Evolutionary conservation across 2,113 vertebrate species (phyloP), one percentile per base, ranked within the genome.

Genomic region (Suncus etruscus): DNA sequence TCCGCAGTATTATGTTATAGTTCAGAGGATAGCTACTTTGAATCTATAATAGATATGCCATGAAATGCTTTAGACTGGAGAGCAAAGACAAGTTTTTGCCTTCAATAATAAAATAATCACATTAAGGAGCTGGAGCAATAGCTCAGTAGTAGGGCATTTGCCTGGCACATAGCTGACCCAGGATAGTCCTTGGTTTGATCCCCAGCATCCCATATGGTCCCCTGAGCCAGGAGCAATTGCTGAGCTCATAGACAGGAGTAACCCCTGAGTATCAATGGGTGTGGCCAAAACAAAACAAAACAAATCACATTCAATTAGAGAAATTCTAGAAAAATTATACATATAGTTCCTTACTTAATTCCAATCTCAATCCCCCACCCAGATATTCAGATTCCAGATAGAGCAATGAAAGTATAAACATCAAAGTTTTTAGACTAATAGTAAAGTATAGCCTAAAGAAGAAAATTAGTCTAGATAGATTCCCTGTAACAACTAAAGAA

Each of bases 401-500:
- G 4, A 29, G 24, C 2, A 54, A 63, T 61, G 50, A 27, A 73
- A 61, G 15, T 68, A 50, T 48, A 45, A 83, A 61, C 14, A 74
- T 7, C 66, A 91, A 77, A 1, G 65, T 31, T 50, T 27, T n/a
- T 29, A 31, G 50, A 31, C 20, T 86, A 82, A 47, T 31, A 61
- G 22, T 16, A 20, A 22, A 61, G 20, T 70, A 29, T 39, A 50
- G 31, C 18, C 76, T 47, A 90, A 32, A 20, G 16, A 77, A 89
- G 61, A 68, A 18, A 11, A 31, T 75, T 32, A 91, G 32, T 54
- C 70, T n/a, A 9, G 78, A 74, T n/a, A 9, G 78, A 74, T 63
- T 86, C 11, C 24, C 24, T 86, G 86, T 80, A 90, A 83, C 63
- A 45, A 72, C 12, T 72, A 61, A 83, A 91, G n/a, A 91, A 70